Percentiles rank a stretch among this genome's conserved stretches.
Evolutionary conservation across 2,797 vertebrate species (phyloP).

Genomic region (Emydoidea blandingii): DNA sequence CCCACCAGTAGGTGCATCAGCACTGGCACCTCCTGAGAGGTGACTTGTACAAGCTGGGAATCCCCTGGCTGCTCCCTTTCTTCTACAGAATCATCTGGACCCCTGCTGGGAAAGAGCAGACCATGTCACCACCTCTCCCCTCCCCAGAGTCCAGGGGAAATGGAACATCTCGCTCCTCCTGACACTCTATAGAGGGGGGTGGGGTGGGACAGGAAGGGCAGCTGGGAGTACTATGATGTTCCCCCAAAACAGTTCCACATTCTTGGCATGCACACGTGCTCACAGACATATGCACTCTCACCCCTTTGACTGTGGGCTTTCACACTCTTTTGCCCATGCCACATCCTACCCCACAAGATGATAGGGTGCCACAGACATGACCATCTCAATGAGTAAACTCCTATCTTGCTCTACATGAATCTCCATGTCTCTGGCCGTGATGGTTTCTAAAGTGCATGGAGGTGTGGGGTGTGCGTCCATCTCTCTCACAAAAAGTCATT

Average conservation of each 20-base stretch:
- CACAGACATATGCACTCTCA: neutral
- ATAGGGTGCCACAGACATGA: neutral
- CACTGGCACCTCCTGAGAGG: neutral
- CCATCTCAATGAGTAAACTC: neutral
- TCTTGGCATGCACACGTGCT: neutral
- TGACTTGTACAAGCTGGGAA: neutral
- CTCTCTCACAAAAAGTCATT: neutral
- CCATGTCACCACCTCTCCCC: rapidly evolving
- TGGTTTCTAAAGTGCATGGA: constrained; percentile 25
- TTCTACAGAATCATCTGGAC: neutral
- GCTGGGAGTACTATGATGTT: neutral
- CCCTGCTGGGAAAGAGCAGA: rapidly evolving
- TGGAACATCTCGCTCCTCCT: rapidly evolving
- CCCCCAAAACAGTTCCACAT: rapidly evolving
- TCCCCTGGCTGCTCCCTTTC: neutral
- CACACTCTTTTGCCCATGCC: neutral
- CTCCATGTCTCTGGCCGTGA: neutral
- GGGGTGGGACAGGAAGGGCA: rapidly evolving
- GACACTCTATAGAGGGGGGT: neutral
- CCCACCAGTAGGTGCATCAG: neutral
- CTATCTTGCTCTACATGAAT: constrained; percentile 39
- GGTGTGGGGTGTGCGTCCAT: neutral
- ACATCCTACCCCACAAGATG: neutral
- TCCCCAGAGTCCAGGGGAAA: neutral
- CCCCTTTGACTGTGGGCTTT: neutral